phyloP scores from a whole-genome alignment of 2,888 invertebrate species.

The Epistrophella euchroma region DNA sequence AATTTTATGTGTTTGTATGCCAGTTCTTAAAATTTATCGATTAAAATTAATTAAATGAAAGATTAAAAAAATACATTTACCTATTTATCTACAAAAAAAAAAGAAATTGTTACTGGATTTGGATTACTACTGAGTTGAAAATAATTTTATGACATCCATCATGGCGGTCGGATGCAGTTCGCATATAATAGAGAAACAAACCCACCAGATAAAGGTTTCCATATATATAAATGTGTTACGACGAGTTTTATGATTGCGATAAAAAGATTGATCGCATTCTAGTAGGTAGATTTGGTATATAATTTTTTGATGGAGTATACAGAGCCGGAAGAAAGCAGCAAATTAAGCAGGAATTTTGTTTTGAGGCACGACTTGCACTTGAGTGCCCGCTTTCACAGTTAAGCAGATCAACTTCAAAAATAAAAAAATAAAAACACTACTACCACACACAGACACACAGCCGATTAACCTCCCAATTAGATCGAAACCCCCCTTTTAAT shows the following conservation, averaged over 20 bases:
- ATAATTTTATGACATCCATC: conserved; percentile 56
- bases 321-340: conserved; percentile 49
- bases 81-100: conserved; percentile 21
- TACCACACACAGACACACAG: background rate
- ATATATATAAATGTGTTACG: conserved; percentile 33
- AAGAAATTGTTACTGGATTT: conserved; percentile 5
- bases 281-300: background rate
- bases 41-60: conserved; percentile 55
- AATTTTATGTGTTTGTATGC: conserved; percentile 27
- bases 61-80: conserved; percentile 46
- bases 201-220: conserved; percentile 54
- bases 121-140: conserved; percentile 30
- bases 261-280: conserved; percentile 63
- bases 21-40: conserved; percentile 25
- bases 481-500: conserved; percentile 60
- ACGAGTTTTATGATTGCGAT: conserved; percentile 30
- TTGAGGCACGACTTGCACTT: conserved; percentile 37
- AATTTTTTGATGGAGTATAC: conserved; percentile 24
- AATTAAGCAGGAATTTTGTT: conserved; percentile 34
- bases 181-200: background rate
- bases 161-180: conserved; percentile 8
- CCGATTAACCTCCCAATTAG: conserved; percentile 72
- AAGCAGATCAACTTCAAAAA: conserved; percentile 4
- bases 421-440: background rate
- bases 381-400: conserved; percentile 61